Evolutionary conservation across 2,113 vertebrate species (phyloP).

Genomic region (Pelodiscus sinensis): DNA sequence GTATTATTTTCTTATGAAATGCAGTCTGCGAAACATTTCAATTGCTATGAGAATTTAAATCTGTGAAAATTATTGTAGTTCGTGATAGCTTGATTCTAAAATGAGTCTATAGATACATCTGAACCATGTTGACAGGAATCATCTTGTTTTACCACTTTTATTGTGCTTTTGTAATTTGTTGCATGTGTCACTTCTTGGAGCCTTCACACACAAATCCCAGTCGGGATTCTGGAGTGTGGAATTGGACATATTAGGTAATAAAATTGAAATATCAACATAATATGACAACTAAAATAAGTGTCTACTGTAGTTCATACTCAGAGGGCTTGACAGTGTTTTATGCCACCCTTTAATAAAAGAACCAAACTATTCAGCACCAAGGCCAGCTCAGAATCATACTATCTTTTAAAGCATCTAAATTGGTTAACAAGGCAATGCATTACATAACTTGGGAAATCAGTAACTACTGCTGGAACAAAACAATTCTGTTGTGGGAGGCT

Average conservation of each 20-base stretch:
- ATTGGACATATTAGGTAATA: not conserved
- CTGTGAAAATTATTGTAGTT: not conserved
- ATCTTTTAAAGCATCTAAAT: accelerated
- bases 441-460: not conserved
- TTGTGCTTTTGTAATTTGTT: not conserved
- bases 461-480: not conserved
- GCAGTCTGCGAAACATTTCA: not conserved
- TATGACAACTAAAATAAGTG: not conserved
- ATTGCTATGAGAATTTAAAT: not conserved
- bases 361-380: constrained; percentile 11
- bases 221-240: not conserved
- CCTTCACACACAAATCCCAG: not conserved
- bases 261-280: not conserved
- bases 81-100: not conserved
- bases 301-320: not conserved
- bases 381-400: constrained; percentile 14
- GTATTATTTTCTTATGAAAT: not conserved
- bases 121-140: not conserved
- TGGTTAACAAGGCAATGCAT: not conserved
- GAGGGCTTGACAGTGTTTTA: not conserved
- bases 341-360: accelerated
- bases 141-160: not conserved
- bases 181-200: not conserved
- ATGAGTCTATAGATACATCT: not conserved
- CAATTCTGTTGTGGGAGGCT: not conserved